phyloP scores from a whole-genome alignment of 2,113 vertebrate species.

The Ictalurus punctatus region DNA sequence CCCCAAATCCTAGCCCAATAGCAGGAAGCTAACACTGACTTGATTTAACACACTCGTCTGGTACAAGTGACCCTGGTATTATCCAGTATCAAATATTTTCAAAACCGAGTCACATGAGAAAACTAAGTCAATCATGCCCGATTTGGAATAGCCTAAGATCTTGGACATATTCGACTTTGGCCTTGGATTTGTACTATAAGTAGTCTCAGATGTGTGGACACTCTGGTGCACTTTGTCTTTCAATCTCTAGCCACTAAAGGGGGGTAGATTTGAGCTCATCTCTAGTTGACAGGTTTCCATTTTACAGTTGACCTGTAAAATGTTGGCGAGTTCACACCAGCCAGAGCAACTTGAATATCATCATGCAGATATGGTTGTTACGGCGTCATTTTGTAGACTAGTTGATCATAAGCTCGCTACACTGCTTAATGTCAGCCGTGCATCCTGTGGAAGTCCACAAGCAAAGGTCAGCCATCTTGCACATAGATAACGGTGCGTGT shows the following conservation, averaged over 20 bases:
- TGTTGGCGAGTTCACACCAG: neutral
- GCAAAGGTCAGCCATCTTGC: neutral
- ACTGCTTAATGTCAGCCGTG: neutral
- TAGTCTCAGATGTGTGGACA: neutral
- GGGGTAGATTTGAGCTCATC: neutral
- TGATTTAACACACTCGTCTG: neutral
- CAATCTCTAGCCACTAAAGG: neutral
- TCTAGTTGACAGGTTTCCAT: neutral
- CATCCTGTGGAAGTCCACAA: neutral
- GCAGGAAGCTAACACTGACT: neutral
- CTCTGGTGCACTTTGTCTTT: neutral
- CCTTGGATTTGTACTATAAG: neutral
- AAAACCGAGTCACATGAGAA: neutral
- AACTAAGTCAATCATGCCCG: neutral
- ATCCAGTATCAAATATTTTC: neutral
- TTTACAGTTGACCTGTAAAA: constrained; percentile 6
- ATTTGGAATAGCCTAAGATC: neutral
- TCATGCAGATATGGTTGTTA: neutral
- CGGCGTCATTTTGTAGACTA: neutral
- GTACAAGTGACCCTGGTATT: neutral
- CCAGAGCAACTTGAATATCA: too few relatives aligned
- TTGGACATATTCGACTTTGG: neutral
- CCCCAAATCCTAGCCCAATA: neutral
- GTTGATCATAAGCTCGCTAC: neutral
- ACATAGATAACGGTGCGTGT: neutral